Base-by-base conservation (phyloP, 2,797 vertebrate genomes). In the Clamator glandarius region DNA sequence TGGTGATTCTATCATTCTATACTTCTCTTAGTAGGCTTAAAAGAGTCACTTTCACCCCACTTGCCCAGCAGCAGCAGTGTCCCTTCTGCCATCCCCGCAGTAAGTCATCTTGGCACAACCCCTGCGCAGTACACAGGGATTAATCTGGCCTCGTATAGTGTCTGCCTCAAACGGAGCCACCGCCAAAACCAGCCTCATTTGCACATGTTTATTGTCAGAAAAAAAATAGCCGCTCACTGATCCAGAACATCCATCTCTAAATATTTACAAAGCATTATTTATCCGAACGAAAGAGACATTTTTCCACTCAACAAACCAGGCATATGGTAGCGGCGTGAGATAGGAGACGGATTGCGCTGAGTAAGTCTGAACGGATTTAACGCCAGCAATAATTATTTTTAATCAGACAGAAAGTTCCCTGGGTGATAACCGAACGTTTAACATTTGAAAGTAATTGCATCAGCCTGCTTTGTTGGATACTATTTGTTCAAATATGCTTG, bases 241-340 rank as follows among this genome's bases (percentile, higher is more conserved):
- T 96, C 95, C 97, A 97, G 96, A 94, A 87, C 95, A 92, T 94
- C 95, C 41, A 31, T 96, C 96, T 97, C 97, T 94, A 97, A 98
- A 97, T 97, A 97, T 98, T 98, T 97, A 97, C 97, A 94, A 97
- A 97, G 96, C 94, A 93, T 94, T 91, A 92, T 97, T 98, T 97
- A 96, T 94, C 95, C 6, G 33, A 94, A 95, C 12, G 89, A 97
- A 97, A 96, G 96, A 96, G 95, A 85, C 88, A 78, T 95, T 96
- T 95, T 97, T 97, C 91, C 96, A 94, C 93, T 96, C 93, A 77
- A 42, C 95, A 85, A 90, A 58, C 59, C 87, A 46, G 80, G 96
- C 97, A 97, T 97, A 97, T 96, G 97, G 96, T 67, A 96, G 92
- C 89, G 5, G 95, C 52, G 28, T 94, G 97, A 83, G 28, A 86